Evolutionary conservation across 2,888 invertebrate species (phyloP).

Genomic region (Atherix ibis): DNA sequence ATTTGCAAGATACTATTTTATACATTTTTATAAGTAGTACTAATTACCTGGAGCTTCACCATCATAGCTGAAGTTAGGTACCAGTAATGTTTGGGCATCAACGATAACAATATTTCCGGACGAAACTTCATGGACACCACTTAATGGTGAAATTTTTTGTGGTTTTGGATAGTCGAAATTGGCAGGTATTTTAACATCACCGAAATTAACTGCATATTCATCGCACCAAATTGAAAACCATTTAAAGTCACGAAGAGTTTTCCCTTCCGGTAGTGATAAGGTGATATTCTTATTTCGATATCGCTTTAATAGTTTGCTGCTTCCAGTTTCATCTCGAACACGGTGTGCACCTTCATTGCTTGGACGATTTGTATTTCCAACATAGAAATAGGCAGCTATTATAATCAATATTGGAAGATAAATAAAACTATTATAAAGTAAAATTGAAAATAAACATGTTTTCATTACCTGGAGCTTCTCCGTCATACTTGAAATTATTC

Average conservation of each 20-base stretch:
- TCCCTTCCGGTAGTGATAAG: conserved; percentile 73
- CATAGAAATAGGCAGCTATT: conserved; percentile 82
- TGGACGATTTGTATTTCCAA: conserved; percentile 54
- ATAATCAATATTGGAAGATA: conserved; percentile 6
- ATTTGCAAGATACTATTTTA: too few relatives aligned
- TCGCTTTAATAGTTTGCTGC: conserved; percentile 54
- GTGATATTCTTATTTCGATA: conserved; percentile 73
- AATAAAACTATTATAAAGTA: conserved; percentile 6
- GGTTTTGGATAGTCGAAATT: conserved; percentile 70
- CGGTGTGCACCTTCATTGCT: conserved; percentile 50
- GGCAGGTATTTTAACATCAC: conserved; percentile 65
- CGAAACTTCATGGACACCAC: conserved; percentile 67
- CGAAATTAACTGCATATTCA: conserved; percentile 80
- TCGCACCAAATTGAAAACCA: conserved; percentile 91
- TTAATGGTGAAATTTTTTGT: conserved; percentile 57
- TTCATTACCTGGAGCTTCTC: conserved; percentile 66
- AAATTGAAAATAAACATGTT: not conserved
- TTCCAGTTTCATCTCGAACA: conserved; percentile 71
- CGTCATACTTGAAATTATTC: conserved; percentile 79
- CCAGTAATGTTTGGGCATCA: conserved; percentile 80
- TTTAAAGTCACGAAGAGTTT: conserved; percentile 62
- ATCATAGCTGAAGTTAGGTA: conserved; percentile 83
- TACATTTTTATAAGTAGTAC: too few relatives aligned
- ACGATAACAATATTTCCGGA: conserved; percentile 81
- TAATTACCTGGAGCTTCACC: conserved; percentile 79